Evolutionary conservation across 2,797 vertebrate species (phyloP).

Genomic region (Crax fasciolata): DNA sequence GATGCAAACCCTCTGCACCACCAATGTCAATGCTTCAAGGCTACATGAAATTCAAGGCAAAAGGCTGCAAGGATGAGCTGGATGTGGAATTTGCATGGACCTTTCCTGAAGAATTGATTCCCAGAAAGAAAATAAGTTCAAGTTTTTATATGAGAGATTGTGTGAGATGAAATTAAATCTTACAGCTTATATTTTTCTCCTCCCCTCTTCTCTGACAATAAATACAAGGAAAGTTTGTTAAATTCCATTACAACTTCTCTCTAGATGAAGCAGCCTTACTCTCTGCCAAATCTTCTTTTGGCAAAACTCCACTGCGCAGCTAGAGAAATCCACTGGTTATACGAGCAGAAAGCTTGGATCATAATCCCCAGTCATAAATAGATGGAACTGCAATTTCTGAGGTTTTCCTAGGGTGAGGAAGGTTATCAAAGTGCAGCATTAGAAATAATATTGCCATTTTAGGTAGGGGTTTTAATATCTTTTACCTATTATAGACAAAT

Average conservation of each 20-base stretch:
- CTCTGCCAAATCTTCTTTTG: slow-evolving; percentile 1
- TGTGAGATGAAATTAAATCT: not conserved
- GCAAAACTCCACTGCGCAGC: slow-evolving; percentile 12
- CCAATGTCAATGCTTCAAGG: not conserved
- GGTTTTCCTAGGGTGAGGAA: not conserved
- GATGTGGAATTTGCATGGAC: not conserved
- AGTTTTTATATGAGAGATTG: not conserved
- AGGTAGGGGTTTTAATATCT: not conserved
- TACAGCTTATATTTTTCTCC: not conserved
- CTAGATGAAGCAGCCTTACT: not conserved
- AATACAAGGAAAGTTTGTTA: not conserved
- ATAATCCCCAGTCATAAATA: slow-evolving; percentile 1
- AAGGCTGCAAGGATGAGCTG: not conserved
- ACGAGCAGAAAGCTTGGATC: not conserved
- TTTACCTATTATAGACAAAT: not conserved
- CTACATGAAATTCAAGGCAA: not conserved
- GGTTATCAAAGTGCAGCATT: not conserved
- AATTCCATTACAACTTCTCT: not conserved
- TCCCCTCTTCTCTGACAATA: not conserved
- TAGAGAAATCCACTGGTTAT: not conserved
- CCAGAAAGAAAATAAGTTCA: not conserved
- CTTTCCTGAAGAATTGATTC: not conserved
- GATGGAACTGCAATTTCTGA: not conserved
- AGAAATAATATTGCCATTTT: not conserved
- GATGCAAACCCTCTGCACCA: not conserved